These are phyloP conservation scores for Mnemiopsis leidyi DNA, from an alignment of 37 sponge, comb jelly and placozoan genomes.

Conservation along the genomic window DNA sequence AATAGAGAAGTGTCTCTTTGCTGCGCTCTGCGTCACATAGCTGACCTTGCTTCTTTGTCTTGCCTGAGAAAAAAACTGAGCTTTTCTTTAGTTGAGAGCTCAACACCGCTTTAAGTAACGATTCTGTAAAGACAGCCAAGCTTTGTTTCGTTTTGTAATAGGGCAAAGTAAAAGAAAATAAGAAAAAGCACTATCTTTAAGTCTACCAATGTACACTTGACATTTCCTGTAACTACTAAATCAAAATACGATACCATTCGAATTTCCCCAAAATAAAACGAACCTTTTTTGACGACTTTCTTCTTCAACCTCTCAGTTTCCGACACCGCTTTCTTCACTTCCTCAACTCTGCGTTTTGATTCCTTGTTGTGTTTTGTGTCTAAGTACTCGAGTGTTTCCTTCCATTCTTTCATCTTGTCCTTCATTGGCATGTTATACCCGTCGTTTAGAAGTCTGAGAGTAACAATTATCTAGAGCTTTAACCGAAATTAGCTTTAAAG, in stretches of 20 bases:
- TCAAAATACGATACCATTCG: too few species aligned
- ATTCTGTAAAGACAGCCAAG: neutral
- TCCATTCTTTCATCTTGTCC: slow-evolving; percentile 38
- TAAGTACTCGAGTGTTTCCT: slow-evolving; percentile 17
- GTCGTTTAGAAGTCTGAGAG: slow-evolving; percentile 18
- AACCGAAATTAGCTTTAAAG: too few species aligned
- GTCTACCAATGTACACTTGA: too few species aligned
- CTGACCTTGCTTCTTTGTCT: slow-evolving; percentile 54
- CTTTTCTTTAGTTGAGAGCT: neutral
- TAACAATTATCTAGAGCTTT: too few species aligned
- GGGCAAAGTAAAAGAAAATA: too few species aligned
- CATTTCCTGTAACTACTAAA: too few species aligned
- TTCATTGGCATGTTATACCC: slow-evolving; percentile 16
- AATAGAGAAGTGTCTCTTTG: neutral
- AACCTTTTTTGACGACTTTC: slow-evolving; percentile 35
- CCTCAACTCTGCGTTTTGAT: neutral
- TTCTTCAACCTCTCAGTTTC: slow-evolving; percentile 35
- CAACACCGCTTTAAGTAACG: neutral
- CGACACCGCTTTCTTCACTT: neutral
- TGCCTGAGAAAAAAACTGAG: neutral
- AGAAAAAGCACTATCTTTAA: too few species aligned
- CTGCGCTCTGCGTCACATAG: slow-evolving; percentile 44
- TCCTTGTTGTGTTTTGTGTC: slow-evolving; percentile 23
- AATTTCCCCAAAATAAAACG: too few species aligned
- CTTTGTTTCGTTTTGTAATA: too few species aligned